These are phyloP conservation scores for Aldabrachelys gigantea DNA, from an alignment of 2,113 vertebrate genomes.

Conservation along the genomic window DNA sequence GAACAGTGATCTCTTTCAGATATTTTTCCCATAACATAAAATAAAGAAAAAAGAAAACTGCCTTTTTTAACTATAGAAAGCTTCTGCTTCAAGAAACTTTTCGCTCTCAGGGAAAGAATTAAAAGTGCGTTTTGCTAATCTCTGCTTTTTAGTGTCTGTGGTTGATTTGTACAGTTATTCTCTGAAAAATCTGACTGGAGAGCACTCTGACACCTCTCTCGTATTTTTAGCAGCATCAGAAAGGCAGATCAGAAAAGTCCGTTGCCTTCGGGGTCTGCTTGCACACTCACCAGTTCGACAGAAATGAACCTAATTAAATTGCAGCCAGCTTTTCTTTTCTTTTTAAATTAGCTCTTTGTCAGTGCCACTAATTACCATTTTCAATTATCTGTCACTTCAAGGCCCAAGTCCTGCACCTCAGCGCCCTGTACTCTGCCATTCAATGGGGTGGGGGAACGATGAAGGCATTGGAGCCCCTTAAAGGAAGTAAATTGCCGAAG, in stretches of 20 bases:
- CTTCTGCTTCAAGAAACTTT: conserved; percentile 39
- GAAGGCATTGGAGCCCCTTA: fast-evolving
- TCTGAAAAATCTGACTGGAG: background rate
- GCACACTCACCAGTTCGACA: background rate
- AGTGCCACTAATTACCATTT: conserved; percentile 39
- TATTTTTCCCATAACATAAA: background rate
- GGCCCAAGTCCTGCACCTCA: background rate
- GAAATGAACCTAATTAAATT: conserved; percentile 35
- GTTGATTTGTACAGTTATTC: background rate
- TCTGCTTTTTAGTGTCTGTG: background rate
- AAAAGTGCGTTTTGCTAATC: conserved; percentile 28
- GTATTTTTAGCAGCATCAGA: background rate
- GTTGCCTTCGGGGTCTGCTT: background rate
- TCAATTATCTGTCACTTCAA: conserved; percentile 29
- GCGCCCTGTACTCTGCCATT: background rate
- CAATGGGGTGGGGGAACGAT: background rate
- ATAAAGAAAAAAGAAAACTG: background rate
- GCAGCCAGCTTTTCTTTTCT: conserved; percentile 16
- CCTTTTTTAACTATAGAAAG: conserved; percentile 36
- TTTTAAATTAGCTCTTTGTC: background rate
- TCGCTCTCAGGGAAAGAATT: fast-evolving
- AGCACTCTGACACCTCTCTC: background rate
- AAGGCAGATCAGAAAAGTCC: background rate
- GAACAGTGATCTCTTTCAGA: background rate
- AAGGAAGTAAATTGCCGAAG: background rate